Base-by-base conservation (phyloP, 2,888 invertebrate species). In the Pasiphila rectangulata region DNA sequence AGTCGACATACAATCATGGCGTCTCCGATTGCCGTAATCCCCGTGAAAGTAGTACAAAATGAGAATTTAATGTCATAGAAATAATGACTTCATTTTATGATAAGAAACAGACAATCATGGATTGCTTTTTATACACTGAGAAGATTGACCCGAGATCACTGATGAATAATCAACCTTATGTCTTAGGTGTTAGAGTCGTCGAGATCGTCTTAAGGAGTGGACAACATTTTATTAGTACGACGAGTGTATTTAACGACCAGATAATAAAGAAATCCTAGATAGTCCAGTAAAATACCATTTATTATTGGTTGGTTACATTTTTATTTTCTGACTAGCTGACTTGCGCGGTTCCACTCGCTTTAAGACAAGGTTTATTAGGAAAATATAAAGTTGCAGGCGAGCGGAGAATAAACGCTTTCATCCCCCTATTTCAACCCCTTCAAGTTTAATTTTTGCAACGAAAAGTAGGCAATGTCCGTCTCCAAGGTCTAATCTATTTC, bases 61-160 rank as follows among this genome's bases (percentile, higher is more conserved):
- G 57, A 27, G 51, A 57, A 36, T 53, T 56, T 61, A 59, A 59
- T 59, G 61, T 53, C 46, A 57, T 55, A 55, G 51, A 58, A 57
- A 54, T 54, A 54, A 61, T 61, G 55, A 45, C 56, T 56, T 50
- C 51, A 59, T 61, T 59, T 58, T 60, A 58, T 47, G 54, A 58
- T 58, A 55, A 56, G 56, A 51, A 50, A 55, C 48, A 51, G 48
- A 56, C 54, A 59, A 56, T 56, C 56, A 54, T 46, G 54, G 46
- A 53, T 54, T 46, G 46, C 38, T 51, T 53, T 55, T 59, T 58
- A 54, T 50, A 46, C 43, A 42, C 43, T 47, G 42, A 40, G 54
- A 49, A 49, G 50, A 54, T 43, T 47, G 44, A 24, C 42, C 36
- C 27, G 0, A 4, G n/a, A 5, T 16, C 16, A 1, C 16, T 9